These are phyloP conservation scores for Hemiprocne comata DNA, from an alignment of 2,113 vertebrate species.

Conservation along the genomic window DNA sequence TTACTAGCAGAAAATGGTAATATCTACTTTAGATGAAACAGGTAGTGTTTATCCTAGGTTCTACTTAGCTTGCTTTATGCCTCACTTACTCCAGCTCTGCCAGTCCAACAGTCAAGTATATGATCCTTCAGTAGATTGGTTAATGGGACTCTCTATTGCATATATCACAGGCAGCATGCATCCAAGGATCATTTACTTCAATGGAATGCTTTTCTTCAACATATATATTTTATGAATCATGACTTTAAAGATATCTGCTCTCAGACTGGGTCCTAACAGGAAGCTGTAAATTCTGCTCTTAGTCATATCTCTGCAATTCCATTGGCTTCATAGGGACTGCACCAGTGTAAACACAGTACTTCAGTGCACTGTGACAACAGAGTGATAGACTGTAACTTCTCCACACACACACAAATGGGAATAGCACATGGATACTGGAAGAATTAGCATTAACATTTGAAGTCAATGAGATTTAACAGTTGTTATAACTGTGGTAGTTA, in stretches of 20 bases:
- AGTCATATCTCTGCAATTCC: not conserved
- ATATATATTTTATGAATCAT: not conserved
- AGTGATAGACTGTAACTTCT: not conserved
- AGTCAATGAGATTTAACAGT: no score
- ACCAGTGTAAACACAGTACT: not conserved
- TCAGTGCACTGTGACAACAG: not conserved
- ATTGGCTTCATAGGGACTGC: not conserved
- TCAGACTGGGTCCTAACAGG: not conserved
- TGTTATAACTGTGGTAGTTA: not conserved
- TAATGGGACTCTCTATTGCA: not conserved
- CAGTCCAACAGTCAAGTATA: not conserved
- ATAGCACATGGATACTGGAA: not conserved
- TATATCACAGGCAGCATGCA: not conserved
- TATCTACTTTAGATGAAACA: not conserved
- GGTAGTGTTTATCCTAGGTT: not conserved
- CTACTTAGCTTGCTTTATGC: not conserved
- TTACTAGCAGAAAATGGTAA: not conserved
- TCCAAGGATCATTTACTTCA: slow-evolving; percentile 29
- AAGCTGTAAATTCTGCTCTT: not conserved
- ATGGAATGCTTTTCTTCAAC: not conserved
- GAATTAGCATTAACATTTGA: not conserved
- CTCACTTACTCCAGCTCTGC: not conserved
- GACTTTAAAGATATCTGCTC: not conserved
- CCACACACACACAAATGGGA: not conserved
- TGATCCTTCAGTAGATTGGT: not conserved